Base-by-base conservation (phyloP, 2,888 invertebrate species). In the Bellardia bayeri region DNA sequence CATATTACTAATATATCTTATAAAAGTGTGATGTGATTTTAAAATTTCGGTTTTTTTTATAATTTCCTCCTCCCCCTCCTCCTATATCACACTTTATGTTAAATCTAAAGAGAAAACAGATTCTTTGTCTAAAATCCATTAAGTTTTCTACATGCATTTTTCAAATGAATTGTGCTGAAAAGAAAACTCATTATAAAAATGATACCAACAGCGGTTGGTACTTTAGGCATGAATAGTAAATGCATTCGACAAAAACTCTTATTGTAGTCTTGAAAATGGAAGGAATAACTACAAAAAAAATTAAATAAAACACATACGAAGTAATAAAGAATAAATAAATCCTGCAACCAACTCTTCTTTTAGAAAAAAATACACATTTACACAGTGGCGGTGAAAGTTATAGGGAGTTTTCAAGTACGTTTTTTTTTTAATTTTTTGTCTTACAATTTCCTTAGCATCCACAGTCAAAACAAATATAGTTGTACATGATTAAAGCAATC, bases 131-230 rank as follows among this genome's bases (percentile, higher is more conserved):
- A 56, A 85, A 80, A 85, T 69, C 85, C 85, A 85, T 85, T 85
- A 85, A 80, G 42, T 76, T 87, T 87, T 75, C 45, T 66, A 45
- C 69, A 72, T 83, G 83, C 16, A 78, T 78, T 81, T 84, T 85
- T 81, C 81, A 81, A 81, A 82, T 79, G 85, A 87, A 58, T 85
- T 82, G 82, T 84, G 74, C 78, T 87, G 79, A 87, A 87, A 82
- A 87, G 87, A 87, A 87, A 87, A 87, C 87, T 87, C 87, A 87
- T 87, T 87, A 87, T 64, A 85, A 74, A 87, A 87, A 85, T 87
- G 85, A 82, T 87, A 85, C 79, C 79, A 79, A 56, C 69, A 85
- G 78, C 69, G 78, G 76, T 87, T 74, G 78, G 76, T 87, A 75
- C 87, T 87, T 85, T 82, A 75, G 85, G 87, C 85, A 85, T 85